These are phyloP conservation scores for Bubo blakistoni DNA, from an alignment of 2,113 vertebrate genomes.

Conservation along the genomic window DNA sequence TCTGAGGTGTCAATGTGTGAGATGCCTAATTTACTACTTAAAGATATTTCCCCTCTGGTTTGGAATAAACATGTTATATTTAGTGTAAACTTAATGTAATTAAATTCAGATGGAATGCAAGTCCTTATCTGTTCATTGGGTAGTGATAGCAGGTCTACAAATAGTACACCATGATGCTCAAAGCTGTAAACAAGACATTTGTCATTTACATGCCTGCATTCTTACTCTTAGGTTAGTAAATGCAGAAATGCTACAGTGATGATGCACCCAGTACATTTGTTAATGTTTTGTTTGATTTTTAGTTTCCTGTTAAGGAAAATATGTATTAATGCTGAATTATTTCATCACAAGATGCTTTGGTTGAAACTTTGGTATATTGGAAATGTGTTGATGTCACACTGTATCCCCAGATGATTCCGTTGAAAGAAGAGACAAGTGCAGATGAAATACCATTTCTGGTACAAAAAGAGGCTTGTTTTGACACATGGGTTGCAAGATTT, in stretches of 20 bases:
- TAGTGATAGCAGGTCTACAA: not conserved
- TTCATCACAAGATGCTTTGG: not conserved
- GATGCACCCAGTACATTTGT: not conserved
- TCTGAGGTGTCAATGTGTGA: not conserved
- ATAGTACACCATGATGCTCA: not conserved
- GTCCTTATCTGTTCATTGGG: not conserved
- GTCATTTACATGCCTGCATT: not conserved
- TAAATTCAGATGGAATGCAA: not conserved
- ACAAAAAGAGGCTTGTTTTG: constrained; percentile 9
- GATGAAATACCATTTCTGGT: constrained; percentile 45
- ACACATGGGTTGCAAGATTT: not conserved
- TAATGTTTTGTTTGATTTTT: not conserved
- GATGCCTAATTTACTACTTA: not conserved
- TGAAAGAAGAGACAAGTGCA: constrained; percentile 9
- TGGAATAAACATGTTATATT: not conserved
- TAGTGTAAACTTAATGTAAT: not conserved
- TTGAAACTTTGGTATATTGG: not conserved
- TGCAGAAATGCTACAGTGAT: not conserved
- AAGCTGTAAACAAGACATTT: not conserved
- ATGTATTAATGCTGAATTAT: not conserved
- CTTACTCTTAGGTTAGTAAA: not conserved
- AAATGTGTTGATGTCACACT: not conserved
- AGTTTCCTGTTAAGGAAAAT: not conserved
- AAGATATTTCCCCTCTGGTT: not conserved
- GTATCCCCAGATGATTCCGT: not conserved